Base-by-base conservation (phyloP, 92 coral and sea anemone genomes). In the Meandrina meandrites region DNA sequence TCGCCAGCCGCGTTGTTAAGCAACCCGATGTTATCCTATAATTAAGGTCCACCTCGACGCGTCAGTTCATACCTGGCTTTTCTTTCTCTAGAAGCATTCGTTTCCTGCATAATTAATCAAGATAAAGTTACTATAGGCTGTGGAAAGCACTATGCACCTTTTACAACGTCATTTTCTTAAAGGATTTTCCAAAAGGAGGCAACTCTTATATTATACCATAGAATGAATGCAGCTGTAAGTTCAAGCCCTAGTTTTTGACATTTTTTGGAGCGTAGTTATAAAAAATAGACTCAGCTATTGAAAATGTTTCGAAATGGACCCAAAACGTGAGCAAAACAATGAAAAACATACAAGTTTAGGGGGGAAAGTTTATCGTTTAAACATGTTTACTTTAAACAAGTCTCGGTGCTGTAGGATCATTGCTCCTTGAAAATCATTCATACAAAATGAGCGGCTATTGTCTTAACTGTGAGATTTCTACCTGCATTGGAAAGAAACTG, bases 61-160 rank as follows among this genome's bases (percentile, higher is more conserved):
- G 35, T 75, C 37, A 84, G 72, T 51, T 84, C 86, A 21, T 7
- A 12, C 76, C 79, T 40, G 79, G 73, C 18, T 67, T 54, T 37
- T 84, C 73, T 37, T 84, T 57, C 24, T 84, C 87, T 4, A 54
- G 81, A 17, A 84, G 73, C 73, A 53, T 40, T 21, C 78, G 19
- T 84, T 74, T 84, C 79, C 87, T 84, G 80, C 7, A 73, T 8
- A 27, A 45, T 2, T 8, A 70, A 30, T 8, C 17, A 73, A 51
- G 31, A 54, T 17, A 47, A 81, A 27, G 8, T 30, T 78, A 18
- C 35, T 73, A 19, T 12, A 8, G 27, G 28, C 27, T 0, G 18
- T 60, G 32, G 14, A 66, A 66, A 30, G 14, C n/a, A 24, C 27
- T 62, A 1, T 27, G n/a, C n/a, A 19, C 22, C 27, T 24, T 22